Conservation (phyloP, 2,113 vertebrate species). For the Fulica atra region DNA sequence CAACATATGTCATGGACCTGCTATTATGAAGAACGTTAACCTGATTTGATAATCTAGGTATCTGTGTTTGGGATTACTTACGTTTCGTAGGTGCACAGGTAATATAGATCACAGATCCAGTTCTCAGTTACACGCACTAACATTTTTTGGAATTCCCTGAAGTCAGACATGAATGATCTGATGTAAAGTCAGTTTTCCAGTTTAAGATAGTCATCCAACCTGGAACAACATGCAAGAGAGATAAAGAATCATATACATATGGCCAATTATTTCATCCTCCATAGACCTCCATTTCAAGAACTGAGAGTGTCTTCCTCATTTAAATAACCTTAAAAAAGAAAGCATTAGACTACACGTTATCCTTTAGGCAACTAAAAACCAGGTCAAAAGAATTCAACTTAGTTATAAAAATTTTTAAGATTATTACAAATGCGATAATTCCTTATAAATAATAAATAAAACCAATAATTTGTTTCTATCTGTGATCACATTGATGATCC, state of each 20-base stretch:
- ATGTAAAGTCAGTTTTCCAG: neutral
- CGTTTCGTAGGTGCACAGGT: neutral
- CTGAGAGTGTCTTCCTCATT: neutral
- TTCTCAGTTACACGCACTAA: neutral
- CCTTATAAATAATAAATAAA: neutral
- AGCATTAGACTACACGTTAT: neutral
- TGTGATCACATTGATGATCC: neutral
- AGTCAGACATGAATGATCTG: neutral
- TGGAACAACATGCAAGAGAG: neutral
- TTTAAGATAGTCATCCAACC: neutral
- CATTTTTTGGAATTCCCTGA: neutral
- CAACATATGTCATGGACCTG: rapidly evolving
- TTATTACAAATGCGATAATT: neutral
- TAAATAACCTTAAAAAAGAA: neutral
- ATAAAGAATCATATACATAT: neutral
- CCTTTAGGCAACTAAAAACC: neutral
- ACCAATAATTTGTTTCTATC: neutral
- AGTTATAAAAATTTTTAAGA: neutral
- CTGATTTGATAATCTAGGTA: neutral
- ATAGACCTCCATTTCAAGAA: neutral
- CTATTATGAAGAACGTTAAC: neutral
- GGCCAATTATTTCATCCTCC: neutral
- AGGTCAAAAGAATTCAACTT: neutral
- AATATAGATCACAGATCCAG: neutral
- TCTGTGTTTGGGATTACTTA: neutral